Percentiles rank a stretch among this genome's conserved stretches.
Conservation (phyloP, 2,888 invertebrate species). For the Zygogramma bicolorata region DNA sequence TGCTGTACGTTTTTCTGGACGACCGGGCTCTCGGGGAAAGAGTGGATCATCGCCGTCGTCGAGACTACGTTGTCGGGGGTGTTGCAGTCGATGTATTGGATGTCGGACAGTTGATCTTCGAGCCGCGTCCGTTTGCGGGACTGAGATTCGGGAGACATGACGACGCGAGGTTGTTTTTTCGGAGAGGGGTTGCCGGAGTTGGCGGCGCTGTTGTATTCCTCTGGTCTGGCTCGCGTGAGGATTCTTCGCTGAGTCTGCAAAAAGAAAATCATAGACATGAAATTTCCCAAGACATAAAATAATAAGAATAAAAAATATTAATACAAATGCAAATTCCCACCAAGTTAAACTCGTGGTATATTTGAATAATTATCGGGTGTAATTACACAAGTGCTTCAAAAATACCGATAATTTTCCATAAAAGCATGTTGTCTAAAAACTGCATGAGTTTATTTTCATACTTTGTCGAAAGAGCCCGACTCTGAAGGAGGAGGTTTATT, state of each 20-base stretch:
- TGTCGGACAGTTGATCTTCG: constrained; percentile 82
- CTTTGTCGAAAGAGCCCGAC: too few relatives aligned
- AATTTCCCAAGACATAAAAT: not conserved
- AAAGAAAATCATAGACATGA: constrained; percentile 6
- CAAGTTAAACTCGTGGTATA: too few relatives aligned
- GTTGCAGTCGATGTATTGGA: constrained; percentile 85
- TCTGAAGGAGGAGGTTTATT: too few relatives aligned
- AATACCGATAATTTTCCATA: too few relatives aligned
- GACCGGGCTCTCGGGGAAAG: constrained; percentile 47
- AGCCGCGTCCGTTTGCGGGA: constrained; percentile 77
- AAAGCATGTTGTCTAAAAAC: too few relatives aligned
- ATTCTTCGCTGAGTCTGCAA: constrained; percentile 68
- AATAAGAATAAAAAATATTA: not conserved
- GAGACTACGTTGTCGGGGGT: constrained; percentile 74
- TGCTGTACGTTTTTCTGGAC: constrained; percentile 34
- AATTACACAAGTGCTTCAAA: too few relatives aligned
- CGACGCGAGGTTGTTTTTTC: constrained; percentile 72
- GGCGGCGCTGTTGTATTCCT: constrained; percentile 70
- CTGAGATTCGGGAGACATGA: constrained; percentile 68
- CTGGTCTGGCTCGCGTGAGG: constrained; percentile 69
- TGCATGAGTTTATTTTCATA: too few relatives aligned
- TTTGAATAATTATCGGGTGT: too few relatives aligned
- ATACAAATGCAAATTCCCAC: too few relatives aligned
- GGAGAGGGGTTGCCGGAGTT: constrained; percentile 73
- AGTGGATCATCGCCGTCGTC: constrained; percentile 63